Evolutionary conservation across 2,888 invertebrate genomes (phyloP).

Genomic region (Xestia sexstrigata): DNA sequence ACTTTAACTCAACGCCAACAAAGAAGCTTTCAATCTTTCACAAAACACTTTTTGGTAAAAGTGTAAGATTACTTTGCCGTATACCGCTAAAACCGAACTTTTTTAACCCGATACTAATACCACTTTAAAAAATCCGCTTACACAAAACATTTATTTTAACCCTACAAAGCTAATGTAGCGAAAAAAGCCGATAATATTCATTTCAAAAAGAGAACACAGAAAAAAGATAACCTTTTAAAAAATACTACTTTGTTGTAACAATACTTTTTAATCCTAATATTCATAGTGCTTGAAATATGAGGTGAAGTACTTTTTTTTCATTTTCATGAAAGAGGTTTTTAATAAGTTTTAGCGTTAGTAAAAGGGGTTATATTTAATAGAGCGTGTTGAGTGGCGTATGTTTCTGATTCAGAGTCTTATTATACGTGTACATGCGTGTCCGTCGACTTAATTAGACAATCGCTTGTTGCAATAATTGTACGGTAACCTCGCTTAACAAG

Average conservation of each 20-base stretch:
- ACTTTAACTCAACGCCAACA: slow-evolving; percentile 1
- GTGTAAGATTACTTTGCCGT: slow-evolving; percentile 33
- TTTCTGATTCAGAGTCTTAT: too few species aligned
- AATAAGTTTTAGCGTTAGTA: slow-evolving; percentile 37
- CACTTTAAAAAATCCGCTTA: slow-evolving; percentile 80
- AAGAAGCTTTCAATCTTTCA: slow-evolving; percentile 4
- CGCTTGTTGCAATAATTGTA: slow-evolving; percentile 70
- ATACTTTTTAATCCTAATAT: slow-evolving; percentile 65
- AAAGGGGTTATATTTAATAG: slow-evolving; percentile 59
- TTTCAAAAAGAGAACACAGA: slow-evolving; percentile 41
- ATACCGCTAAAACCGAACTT: slow-evolving; percentile 35
- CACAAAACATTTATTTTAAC: slow-evolving; percentile 77
- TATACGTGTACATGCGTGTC: slow-evolving; percentile 49
- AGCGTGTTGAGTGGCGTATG: slow-evolving; percentile 78
- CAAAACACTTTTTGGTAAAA: slow-evolving; percentile 20
- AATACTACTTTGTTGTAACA: slow-evolving; percentile 54
- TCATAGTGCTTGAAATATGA: slow-evolving; percentile 56
- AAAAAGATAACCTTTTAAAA: slow-evolving; percentile 51
- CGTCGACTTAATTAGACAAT: slow-evolving; percentile 59
- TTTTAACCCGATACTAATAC: slow-evolving; percentile 51
- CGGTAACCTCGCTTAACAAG: slow-evolving; percentile 38
- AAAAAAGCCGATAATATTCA: slow-evolving; percentile 64
- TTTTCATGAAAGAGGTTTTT: slow-evolving; percentile 40
- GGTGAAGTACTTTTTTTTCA: slow-evolving; percentile 41
- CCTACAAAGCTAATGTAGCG: slow-evolving; percentile 77